A percentile compares a stretch with the other conserved stretches of the same genome.
These are phyloP conservation scores for Epinotia brunnichana DNA, from an alignment of 2,888 invertebrate genomes.

Conservation along the genomic window DNA sequence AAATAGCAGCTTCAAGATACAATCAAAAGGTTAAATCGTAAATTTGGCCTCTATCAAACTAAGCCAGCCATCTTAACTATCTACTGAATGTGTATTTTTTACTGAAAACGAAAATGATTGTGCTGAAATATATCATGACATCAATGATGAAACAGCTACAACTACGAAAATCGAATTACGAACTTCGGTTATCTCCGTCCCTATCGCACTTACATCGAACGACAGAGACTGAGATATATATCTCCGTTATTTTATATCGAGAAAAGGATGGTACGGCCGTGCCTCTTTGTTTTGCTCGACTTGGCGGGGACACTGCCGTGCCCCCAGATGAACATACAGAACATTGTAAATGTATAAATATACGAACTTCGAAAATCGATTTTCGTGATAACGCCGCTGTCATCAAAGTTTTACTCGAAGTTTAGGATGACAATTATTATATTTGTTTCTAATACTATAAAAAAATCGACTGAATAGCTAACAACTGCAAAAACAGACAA, in stretches of 20 bases:
- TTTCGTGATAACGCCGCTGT: not conserved
- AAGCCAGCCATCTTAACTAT: not conserved
- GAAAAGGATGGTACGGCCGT: no score
- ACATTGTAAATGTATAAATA: no score
- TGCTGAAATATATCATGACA: not conserved
- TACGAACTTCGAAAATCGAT: no score
- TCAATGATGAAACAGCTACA: not conserved
- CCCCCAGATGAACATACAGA: no score
- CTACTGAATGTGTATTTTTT: not conserved
- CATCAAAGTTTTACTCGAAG: not conserved
- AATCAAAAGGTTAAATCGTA: not conserved
- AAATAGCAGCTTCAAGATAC: not conserved
- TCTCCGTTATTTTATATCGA: no score
- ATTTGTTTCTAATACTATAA: not conserved
- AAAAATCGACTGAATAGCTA: slow-evolving; percentile 9
- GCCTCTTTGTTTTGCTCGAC: no score
- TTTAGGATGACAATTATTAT: not conserved
- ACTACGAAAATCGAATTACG: no score
- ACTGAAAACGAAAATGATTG: not conserved
- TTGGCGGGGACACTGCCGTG: no score
- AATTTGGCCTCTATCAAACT: not conserved
- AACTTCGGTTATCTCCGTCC: no score
- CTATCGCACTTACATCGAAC: no score
- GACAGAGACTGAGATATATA: no score
- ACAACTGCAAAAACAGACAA: slow-evolving; percentile 24